Percentiles rank a stretch among this genome's conserved stretches.
Conservation (phyloP, 2,113 vertebrate species). For the Zosterops lateralis region DNA sequence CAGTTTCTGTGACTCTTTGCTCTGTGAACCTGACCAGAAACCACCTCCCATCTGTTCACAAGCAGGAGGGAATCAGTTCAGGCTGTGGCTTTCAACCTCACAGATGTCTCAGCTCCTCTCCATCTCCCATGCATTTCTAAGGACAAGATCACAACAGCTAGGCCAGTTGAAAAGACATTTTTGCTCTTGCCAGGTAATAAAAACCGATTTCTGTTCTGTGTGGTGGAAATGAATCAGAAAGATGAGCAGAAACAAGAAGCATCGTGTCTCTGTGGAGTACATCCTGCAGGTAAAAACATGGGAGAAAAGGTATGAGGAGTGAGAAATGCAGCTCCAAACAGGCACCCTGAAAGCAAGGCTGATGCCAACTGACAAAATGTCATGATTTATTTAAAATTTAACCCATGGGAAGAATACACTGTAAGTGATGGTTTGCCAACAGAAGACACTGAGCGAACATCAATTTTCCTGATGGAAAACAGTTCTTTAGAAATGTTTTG, state of each 20-base stretch:
- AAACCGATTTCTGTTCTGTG: fast-evolving
- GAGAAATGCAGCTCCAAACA: neutral
- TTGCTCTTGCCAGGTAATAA: neutral
- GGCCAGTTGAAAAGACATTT: neutral
- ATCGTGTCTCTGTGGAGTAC: neutral
- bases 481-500: neutral
- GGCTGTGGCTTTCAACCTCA: neutral
- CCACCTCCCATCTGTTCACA: neutral
- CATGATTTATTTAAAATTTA: neutral
- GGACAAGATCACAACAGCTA: neutral
- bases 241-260: neutral
- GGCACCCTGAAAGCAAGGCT: neutral
- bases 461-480: neutral
- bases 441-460: neutral
- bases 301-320: neutral
- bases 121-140: neutral
- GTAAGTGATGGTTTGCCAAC: neutral
- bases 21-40: neutral
- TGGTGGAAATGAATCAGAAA: neutral
- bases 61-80: neutral
- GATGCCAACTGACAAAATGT: neutral
- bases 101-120: neutral
- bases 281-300: neutral
- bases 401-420: neutral
- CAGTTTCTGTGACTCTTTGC: neutral